Base-by-base conservation (phyloP, 1,140 invertebrate species). In the Rhagoletis pomonella region DNA sequence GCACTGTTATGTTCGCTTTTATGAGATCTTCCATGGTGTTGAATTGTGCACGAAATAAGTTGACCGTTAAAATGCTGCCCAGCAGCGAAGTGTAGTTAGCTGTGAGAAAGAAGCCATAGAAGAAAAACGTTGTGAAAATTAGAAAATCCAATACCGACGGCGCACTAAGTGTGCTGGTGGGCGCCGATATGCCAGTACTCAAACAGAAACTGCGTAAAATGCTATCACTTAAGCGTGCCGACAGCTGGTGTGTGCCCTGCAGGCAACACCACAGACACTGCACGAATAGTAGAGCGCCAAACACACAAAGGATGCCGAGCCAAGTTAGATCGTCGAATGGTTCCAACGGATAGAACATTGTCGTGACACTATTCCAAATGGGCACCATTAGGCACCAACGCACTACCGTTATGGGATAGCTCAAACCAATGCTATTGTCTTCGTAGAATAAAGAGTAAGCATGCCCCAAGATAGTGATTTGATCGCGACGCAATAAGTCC, bases 341-440 rank as follows among this genome's bases (percentile, higher is more conserved):
- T 42, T 85, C 29, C 39, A 85, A 7, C 4, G 29, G 58, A 85
- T 85, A 85, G 44, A 60, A 85, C 14, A 55, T 60, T 4, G 84
- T 85, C 0, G 58, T 29, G 17, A 85, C 58, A 60, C 84, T 85
- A 85, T 85, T 85, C 55, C 59, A 62, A 42, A 85, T 42, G 0
- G 91, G 91, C 29, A 92, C 91, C 91, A 92, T 92, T 0, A 92
- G 81, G 59, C 91, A 92, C 91, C 91, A 92, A 47, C 89, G 88
- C 44, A 92, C 91, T 62, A 92, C 91, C 44, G 90, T 60, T 62
- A 92, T 6, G 0, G 91, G 91, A 19, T 92, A 92, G 19, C 89
- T 89, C 87, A 90, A 91, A 47, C 91, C 90, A 65, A 92, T 39
- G 6, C 89, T 67, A 0, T 91, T 90, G 10, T 91, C 90, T 5